These are phyloP conservation scores for Corbicula japonica DNA, from an alignment of 2,888 invertebrate species.

Conservation along the genomic window DNA sequence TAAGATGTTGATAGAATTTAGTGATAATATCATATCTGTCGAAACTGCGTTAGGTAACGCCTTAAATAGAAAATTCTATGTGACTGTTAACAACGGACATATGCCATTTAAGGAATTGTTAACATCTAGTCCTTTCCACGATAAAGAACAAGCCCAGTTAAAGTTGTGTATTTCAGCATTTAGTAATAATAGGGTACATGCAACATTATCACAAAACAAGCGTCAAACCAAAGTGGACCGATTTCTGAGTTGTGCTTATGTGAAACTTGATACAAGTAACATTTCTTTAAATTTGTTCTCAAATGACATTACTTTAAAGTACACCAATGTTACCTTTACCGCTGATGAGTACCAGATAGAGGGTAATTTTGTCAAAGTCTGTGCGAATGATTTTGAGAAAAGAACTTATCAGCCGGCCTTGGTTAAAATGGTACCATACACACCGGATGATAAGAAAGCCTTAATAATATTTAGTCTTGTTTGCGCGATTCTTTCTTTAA, in stretches of 20 bases:
- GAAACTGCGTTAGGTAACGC: no score
- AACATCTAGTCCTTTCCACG: no score
- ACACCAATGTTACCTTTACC: not conserved
- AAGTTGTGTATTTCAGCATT: no score
- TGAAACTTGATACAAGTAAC: not conserved
- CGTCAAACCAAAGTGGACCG: constrained; percentile 1
- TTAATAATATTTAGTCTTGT: constrained; percentile 14
- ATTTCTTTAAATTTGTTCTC: not conserved
- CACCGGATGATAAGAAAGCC: not conserved
- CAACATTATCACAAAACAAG: no score
- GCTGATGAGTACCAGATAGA: not conserved
- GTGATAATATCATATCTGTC: no score
- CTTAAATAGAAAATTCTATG: no score
- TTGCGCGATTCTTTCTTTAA: constrained; percentile 51
- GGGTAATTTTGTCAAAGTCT: not conserved
- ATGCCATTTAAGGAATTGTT: no score
- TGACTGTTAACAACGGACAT: no score
- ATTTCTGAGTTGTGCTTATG: not conserved
- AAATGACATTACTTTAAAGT: no score
- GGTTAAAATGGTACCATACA: not conserved
- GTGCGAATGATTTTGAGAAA: not conserved
- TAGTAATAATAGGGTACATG: no score
- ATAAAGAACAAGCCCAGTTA: no score
- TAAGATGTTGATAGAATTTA: no score
- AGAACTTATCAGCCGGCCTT: not conserved